Conservation (phyloP, 2,113 vertebrate genomes). For the Octodon degus region DNA sequence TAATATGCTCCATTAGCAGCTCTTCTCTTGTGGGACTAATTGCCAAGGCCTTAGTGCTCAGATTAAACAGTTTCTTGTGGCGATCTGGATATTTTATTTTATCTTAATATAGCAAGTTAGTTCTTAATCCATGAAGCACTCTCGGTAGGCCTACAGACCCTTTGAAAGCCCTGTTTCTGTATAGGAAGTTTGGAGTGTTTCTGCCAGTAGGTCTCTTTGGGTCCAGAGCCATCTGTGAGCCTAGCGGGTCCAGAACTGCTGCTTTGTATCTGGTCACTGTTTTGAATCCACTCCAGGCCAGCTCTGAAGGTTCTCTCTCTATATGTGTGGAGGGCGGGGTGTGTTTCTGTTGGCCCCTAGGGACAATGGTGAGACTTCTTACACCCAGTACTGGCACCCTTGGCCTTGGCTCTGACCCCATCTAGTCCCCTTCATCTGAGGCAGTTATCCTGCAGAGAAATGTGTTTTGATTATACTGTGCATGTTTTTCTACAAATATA, state of each 20-base stretch:
- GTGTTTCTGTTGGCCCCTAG: neutral
- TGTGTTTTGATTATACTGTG: neutral
- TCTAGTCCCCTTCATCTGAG: neutral
- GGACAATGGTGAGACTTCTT: neutral
- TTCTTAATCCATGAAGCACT: neutral
- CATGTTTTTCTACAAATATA: neutral
- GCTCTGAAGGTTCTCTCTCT: rapidly evolving
- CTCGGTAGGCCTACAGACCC: neutral
- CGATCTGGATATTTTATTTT: constrained; percentile 8
- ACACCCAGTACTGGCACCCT: neutral
- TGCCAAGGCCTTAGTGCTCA: constrained; percentile 35
- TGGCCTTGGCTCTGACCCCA: neutral
- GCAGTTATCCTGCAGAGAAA: neutral
- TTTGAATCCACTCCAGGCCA: neutral
- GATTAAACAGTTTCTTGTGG: constrained; percentile 24
- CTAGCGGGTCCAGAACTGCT: neutral
- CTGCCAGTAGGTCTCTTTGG: neutral
- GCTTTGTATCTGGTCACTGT: neutral
- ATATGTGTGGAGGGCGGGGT: neutral
- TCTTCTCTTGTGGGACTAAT: constrained; percentile 40
- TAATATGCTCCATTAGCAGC: constrained; percentile 5
- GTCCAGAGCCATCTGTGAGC: neutral
- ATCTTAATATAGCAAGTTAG: neutral
- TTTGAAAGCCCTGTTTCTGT: neutral
- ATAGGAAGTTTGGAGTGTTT: neutral